These are phyloP conservation scores for Drosophila ercepeae DNA, from an alignment of 1,140 invertebrate genomes.

Conservation along the genomic window DNA sequence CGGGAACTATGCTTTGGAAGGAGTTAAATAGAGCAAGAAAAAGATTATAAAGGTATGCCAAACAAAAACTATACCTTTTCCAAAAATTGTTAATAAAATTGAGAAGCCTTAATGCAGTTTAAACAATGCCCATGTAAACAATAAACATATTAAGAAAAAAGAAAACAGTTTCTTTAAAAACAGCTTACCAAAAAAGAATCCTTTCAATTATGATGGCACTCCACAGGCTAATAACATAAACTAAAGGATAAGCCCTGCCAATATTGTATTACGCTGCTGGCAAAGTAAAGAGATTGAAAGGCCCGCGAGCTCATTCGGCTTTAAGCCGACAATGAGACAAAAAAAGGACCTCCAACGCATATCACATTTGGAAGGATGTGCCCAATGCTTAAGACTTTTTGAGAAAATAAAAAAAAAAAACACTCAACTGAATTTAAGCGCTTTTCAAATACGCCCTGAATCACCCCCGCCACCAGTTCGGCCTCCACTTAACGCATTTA, in stretches of 20 bases:
- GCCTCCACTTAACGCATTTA: slow-evolving; percentile 80
- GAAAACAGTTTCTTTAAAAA: neutral
- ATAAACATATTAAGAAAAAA: neutral
- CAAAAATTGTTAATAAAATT: too few species aligned
- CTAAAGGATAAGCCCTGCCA: slow-evolving; percentile 70
- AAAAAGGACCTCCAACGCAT: slow-evolving; percentile 18
- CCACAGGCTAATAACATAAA: slow-evolving; percentile 78
- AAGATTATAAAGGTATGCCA: slow-evolving; percentile 8
- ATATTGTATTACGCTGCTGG: slow-evolving; percentile 41
- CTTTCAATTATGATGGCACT: slow-evolving; percentile 71
- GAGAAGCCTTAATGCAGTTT: neutral
- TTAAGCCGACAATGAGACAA: slow-evolving; percentile 53
- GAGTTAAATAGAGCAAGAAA: neutral
- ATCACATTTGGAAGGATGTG: slow-evolving; percentile 32
- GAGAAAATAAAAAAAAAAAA: slow-evolving; percentile 28
- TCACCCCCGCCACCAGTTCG: slow-evolving; percentile 17
- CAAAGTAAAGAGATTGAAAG: slow-evolving; percentile 46
- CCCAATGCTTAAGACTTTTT: slow-evolving; percentile 41
- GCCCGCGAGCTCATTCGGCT: slow-evolving; percentile 33
- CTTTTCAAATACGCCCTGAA: slow-evolving; percentile 70
- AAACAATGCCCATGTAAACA: neutral
- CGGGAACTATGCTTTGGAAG: neutral
- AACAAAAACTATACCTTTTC: neutral
- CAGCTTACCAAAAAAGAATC: slow-evolving; percentile 35
- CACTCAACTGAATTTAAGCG: slow-evolving; percentile 74